phyloP scores from a whole-genome alignment of 2,888 invertebrate genomes.

The Diaprepes abbreviatus region DNA sequence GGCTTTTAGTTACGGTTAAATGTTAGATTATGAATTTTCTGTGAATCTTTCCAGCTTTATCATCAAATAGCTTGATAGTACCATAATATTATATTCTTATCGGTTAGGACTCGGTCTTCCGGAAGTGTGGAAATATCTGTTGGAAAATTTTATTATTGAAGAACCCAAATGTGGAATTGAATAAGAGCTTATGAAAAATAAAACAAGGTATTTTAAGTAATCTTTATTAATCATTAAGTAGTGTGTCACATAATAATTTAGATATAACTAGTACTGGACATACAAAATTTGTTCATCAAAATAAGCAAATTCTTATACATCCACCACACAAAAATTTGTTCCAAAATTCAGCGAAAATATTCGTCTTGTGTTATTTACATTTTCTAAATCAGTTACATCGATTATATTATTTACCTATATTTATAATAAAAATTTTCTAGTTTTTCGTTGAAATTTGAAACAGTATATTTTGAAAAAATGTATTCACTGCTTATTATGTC shows the following conservation, averaged over 20 bases:
- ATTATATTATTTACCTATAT: conserved; percentile 17
- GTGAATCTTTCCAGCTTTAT: too few species aligned
- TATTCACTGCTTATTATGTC: conserved; percentile 26
- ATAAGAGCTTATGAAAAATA: too few species aligned
- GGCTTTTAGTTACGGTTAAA: too few species aligned
- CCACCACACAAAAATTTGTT: conserved; percentile 51
- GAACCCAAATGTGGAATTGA: too few species aligned
- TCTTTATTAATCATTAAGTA: conserved; percentile 38
- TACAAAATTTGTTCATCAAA: conserved; percentile 11
- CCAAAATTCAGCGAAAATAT: conserved; percentile 65
- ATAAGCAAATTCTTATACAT: conserved; percentile 9
- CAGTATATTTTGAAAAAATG: conserved; percentile 31
- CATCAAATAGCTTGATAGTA: too few species aligned
- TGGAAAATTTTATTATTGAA: too few species aligned
- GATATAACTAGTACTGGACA: conserved; percentile 38
- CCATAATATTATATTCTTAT: too few species aligned
- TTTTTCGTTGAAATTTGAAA: conserved; percentile 67
- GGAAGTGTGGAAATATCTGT: too few species aligned
- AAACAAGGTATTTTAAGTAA: not conserved
- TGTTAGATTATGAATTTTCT: too few species aligned
- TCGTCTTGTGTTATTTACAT: conserved; percentile 55
- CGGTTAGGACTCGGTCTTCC: too few species aligned
- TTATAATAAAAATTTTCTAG: conserved; percentile 40
- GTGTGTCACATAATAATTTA: conserved; percentile 43
- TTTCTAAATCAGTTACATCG: conserved; percentile 18